These are phyloP conservation scores for Metallyticus violacea DNA, from an alignment of 2,888 invertebrate genomes.

Conservation along the genomic window DNA sequence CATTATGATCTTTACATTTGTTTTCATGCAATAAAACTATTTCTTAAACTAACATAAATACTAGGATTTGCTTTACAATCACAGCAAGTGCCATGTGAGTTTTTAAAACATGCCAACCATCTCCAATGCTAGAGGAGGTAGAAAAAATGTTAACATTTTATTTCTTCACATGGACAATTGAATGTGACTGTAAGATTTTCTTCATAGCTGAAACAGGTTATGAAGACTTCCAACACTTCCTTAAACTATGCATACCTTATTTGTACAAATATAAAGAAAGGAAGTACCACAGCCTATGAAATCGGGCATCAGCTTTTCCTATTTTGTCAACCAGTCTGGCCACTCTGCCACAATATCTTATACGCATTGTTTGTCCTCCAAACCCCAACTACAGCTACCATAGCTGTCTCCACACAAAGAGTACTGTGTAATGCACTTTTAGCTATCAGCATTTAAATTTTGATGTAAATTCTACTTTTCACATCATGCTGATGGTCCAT, in stretches of 20 bases:
- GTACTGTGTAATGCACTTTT: not conserved
- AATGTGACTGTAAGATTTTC: not conserved
- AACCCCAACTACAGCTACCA: conserved; percentile 4
- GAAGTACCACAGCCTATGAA: not conserved
- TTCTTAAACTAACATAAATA: no score
- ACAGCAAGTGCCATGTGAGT: not conserved
- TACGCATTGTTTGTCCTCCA: conserved; percentile 13
- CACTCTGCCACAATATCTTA: conserved; percentile 24
- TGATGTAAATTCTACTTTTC: not conserved
- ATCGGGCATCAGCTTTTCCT: conserved; percentile 30
- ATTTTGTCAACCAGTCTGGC: conserved; percentile 32
- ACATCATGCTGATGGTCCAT: not conserved
- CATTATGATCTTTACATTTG: not conserved
- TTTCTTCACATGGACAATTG: not conserved
- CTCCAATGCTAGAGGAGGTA: no score
- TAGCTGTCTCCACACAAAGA: not conserved
- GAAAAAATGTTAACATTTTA: no score
- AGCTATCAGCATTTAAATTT: not conserved
- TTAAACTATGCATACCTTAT: not conserved
- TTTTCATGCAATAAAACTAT: not conserved
- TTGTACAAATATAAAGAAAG: not conserved
- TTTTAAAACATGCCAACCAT: not conserved
- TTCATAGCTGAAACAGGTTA: not conserved
- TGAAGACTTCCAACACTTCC: not conserved
- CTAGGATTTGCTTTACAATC: not conserved